Evolutionary conservation across 2,888 invertebrate species (phyloP).

Genomic region (Hymenopus coronatus): DNA sequence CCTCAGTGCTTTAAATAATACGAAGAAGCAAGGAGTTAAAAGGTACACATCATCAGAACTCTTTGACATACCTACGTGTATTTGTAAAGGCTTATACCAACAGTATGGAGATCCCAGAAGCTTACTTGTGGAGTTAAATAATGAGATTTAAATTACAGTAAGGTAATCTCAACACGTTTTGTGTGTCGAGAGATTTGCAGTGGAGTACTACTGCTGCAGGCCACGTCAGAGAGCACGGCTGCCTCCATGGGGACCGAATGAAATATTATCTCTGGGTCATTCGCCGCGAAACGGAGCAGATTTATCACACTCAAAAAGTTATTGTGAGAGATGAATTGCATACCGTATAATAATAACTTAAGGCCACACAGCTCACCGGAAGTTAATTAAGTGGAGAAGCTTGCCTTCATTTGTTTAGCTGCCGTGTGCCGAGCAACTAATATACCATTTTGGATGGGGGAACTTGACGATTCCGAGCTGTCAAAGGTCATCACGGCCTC

Average conservation of each 20-base stretch:
- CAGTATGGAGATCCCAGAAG: not conserved
- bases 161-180: not conserved
- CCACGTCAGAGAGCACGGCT: not conserved
- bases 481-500: not conserved
- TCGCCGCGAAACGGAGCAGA: conserved; percentile 13
- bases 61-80: too few species aligned
- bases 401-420: not conserved
- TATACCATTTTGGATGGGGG: not conserved
- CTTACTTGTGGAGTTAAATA: not conserved
- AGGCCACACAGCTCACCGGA: conserved; percentile 3
- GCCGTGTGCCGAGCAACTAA: not conserved
- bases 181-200: not conserved
- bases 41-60: too few species aligned
- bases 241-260: conserved; percentile 12
- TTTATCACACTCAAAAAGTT: conserved; percentile 23
- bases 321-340: conserved; percentile 18
- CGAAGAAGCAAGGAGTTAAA: too few species aligned
- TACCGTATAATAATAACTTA: conserved; percentile 21
- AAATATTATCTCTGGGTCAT: conserved; percentile 21
- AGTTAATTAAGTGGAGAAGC: conserved; percentile 22
- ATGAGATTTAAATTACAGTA: not conserved
- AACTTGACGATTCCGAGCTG: not conserved
- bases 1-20: too few species aligned
- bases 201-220: not conserved
- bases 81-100: not conserved